These are phyloP conservation scores for Cnemophilus loriae DNA, from an alignment of 2,113 vertebrate species.

Conservation along the genomic window DNA sequence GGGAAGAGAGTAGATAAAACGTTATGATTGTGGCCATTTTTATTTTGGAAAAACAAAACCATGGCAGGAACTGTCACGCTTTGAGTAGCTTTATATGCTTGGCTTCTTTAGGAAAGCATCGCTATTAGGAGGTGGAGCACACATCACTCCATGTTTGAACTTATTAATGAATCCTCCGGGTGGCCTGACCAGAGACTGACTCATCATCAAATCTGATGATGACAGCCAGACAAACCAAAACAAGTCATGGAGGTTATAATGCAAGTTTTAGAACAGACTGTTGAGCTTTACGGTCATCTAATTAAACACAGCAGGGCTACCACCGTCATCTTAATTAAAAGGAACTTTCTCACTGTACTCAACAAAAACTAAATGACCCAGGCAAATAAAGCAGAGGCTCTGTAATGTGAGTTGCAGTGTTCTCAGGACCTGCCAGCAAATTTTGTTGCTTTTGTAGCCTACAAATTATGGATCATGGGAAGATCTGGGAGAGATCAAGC, in stretches of 20 bases:
- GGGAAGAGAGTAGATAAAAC: not conserved
- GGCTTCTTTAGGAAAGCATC: not conserved
- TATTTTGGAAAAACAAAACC: not conserved
- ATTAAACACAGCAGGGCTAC: slow-evolving; percentile 40
- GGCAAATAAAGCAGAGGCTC: not conserved
- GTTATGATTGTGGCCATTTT: not conserved
- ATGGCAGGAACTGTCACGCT: not conserved
- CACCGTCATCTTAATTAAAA: slow-evolving; percentile 28
- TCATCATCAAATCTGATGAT: slow-evolving; percentile 5
- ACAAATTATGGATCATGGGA: not conserved
- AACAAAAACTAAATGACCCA: not conserved
- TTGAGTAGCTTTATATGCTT: not conserved
- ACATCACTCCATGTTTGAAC: not conserved
- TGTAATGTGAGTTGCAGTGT: not conserved
- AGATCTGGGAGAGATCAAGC: not conserved
- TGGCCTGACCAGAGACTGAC: slow-evolving; percentile 9
- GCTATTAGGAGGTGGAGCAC: not conserved
- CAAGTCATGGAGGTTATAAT: slow-evolving; percentile 4
- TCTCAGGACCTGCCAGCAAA: not conserved
- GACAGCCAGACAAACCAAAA: slow-evolving; percentile 40
- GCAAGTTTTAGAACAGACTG: not conserved
- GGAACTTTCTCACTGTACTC: not conserved
- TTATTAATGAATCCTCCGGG: not conserved
- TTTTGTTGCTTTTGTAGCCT: not conserved
- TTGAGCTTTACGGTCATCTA: not conserved